Conservation (phyloP, 1,140 invertebrate genomes). For the Spodoptera litura region DNA sequence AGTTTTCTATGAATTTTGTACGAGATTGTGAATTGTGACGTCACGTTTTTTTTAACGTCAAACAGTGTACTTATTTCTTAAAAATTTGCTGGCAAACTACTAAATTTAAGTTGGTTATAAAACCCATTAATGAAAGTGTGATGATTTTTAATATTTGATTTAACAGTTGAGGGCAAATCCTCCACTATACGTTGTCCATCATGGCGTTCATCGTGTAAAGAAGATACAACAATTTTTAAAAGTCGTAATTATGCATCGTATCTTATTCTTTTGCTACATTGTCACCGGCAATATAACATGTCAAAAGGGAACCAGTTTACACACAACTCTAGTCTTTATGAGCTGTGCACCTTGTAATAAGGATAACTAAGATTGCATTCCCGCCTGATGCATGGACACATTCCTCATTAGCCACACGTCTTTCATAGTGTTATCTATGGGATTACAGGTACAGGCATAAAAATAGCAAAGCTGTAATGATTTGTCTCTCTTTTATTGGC, state of each 20-base stretch:
- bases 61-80: too few relatives aligned
- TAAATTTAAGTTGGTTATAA: too few relatives aligned
- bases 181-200: too few relatives aligned
- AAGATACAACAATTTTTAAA: background rate
- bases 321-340: slow-evolving; percentile 2
- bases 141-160: too few relatives aligned
- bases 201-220: background rate
- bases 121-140: too few relatives aligned
- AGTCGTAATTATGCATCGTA: background rate
- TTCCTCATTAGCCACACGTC: slow-evolving; percentile 14
- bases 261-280: slow-evolving; percentile 24
- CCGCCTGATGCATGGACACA: background rate
- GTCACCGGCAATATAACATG: slow-evolving; percentile 21
- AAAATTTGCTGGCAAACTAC: too few relatives aligned
- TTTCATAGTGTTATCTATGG: background rate
- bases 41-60: too few relatives aligned
- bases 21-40: too few relatives aligned
- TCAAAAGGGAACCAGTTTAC: slow-evolving; percentile 27
- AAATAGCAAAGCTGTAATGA: too few relatives aligned
- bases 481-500: too few relatives aligned
- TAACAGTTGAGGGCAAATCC: too few relatives aligned
- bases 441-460: background rate
- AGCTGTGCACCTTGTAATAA: slow-evolving; percentile 7
- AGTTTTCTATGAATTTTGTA: too few relatives aligned
- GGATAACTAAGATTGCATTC: slow-evolving; percentile 18